These are phyloP conservation scores for Diplogasteroides magnus DNA, from an alignment of 1,140 invertebrate genomes.

Conservation along the genomic window DNA sequence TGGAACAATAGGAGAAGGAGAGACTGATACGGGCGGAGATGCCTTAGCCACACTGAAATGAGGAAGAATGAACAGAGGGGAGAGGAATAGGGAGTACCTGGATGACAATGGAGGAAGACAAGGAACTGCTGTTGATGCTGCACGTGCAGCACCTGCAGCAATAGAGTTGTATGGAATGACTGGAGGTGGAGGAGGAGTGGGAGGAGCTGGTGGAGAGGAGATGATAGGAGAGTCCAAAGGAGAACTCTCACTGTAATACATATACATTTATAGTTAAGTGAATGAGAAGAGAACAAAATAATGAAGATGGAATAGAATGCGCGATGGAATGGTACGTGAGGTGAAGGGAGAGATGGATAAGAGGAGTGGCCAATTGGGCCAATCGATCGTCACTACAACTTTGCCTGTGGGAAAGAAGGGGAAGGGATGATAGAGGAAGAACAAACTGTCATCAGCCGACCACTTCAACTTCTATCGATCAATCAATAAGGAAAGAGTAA, in stretches of 20 bases:
- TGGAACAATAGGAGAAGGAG: background rate
- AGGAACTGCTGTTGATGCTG: constrained; percentile 26
- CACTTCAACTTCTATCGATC: background rate
- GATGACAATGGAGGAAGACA: constrained; percentile 17
- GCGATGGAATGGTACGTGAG: too few species aligned
- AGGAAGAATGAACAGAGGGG: too few species aligned
- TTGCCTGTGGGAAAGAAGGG: too few species aligned
- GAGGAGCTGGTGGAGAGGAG: constrained; percentile 37
- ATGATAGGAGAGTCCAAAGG: constrained; percentile 30
- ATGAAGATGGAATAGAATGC: too few species aligned
- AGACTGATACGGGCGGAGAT: background rate
- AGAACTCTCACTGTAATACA: constrained; percentile 38
- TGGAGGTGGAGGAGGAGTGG: constrained; percentile 59
- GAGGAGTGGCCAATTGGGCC: too few species aligned
- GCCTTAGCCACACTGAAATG: background rate
- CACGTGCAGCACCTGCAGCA: constrained; percentile 32
- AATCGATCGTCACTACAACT: too few species aligned
- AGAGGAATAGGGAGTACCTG: constrained; percentile 6
- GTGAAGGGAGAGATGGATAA: too few species aligned
- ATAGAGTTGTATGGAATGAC: constrained; percentile 56
- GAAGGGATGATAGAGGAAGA: background rate
- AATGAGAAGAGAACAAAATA: too few species aligned
- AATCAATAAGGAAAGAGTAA: background rate
- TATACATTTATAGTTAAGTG: too few species aligned
- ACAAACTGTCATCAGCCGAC: background rate